Percentiles rank a stretch among this genome's conserved stretches.
Conservation (phyloP, 1,140 invertebrate species). For the Nebria ingens region DNA sequence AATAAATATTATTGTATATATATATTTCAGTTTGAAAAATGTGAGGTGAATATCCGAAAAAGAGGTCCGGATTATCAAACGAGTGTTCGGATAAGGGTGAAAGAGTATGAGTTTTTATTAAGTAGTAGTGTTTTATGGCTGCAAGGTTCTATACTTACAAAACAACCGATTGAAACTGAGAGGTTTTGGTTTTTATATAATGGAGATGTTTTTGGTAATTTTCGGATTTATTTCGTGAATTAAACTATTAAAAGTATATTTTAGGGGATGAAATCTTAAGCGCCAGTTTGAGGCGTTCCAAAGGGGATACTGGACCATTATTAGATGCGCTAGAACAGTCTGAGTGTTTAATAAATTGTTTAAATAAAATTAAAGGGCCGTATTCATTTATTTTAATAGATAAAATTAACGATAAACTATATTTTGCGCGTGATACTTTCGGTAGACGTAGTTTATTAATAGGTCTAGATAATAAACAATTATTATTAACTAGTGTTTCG, state of each 20-base stretch:
- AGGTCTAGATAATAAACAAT: constrained; percentile 37
- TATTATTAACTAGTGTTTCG: constrained; percentile 49
- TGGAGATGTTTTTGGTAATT: constrained; percentile 68
- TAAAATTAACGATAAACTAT: constrained; percentile 47
- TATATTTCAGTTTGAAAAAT: constrained; percentile 33
- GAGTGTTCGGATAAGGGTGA: constrained; percentile 23
- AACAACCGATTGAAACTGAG: constrained; percentile 47
- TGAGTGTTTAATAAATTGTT: constrained; percentile 34
- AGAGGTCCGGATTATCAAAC: constrained; percentile 39
- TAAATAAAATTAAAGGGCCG: constrained; percentile 61
- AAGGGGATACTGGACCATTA: constrained; percentile 37
- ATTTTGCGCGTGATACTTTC: constrained; percentile 77
- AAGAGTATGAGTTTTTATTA: constrained; percentile 56
- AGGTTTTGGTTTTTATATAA: constrained; percentile 65
- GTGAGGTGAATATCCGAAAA: constrained; percentile 31
- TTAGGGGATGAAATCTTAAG: constrained; percentile 14
- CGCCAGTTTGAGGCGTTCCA: constrained; percentile 26
- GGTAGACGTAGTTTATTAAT: constrained; percentile 75
- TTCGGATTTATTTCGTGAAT: no score
- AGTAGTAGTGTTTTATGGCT: constrained; percentile 55
- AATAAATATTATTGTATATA: no score
- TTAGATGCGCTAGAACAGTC: constrained; percentile 29
- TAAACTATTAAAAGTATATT: constrained; percentile 14
- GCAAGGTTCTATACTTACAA: constrained; percentile 43
- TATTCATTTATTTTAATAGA: constrained; percentile 75